Percentiles rank a stretch among this genome's conserved stretches.
phyloP scores from a whole-genome alignment of 2,113 vertebrate genomes.

The Trichechus manatus region DNA sequence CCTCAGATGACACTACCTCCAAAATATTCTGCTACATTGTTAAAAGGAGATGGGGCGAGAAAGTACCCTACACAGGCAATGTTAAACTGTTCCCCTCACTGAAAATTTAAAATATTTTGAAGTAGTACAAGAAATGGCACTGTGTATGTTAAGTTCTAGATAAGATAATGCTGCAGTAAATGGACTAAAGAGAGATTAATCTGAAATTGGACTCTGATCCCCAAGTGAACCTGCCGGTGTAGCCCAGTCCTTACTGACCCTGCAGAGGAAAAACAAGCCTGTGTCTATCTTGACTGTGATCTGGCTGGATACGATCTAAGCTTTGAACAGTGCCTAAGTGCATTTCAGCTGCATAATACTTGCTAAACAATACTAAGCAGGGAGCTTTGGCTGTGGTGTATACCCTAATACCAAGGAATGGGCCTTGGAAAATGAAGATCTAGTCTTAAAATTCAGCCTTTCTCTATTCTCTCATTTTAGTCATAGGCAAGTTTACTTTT shows the following conservation, averaged over 20 bases:
- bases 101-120: conserved; percentile 49
- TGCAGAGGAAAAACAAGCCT: conserved; percentile 66
- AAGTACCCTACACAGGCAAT: not conserved
- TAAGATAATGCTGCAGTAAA: conserved; percentile 65
- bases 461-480: not conserved
- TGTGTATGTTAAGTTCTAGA: conserved; percentile 27
- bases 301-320: conserved; percentile 44
- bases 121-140: conserved; percentile 44
- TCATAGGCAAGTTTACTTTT: conserved; percentile 5
- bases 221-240: not conserved
- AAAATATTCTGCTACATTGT: not conserved
- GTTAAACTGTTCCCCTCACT: not conserved
- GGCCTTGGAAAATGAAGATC: not conserved
- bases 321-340: conserved; percentile 10
- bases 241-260: conserved; percentile 62
- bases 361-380: conserved; percentile 25
- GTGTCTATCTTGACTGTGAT: conserved; percentile 56
- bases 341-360: conserved; percentile 29
- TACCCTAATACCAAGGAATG: not conserved
- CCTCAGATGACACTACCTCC: not conserved
- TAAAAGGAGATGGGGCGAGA: not conserved
- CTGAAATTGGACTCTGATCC: conserved; percentile 80
- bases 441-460: not conserved
- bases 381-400: not conserved
- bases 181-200: conserved; percentile 68